Base-by-base conservation (phyloP, 2,113 vertebrate species). In the Thunnus maccoyii region DNA sequence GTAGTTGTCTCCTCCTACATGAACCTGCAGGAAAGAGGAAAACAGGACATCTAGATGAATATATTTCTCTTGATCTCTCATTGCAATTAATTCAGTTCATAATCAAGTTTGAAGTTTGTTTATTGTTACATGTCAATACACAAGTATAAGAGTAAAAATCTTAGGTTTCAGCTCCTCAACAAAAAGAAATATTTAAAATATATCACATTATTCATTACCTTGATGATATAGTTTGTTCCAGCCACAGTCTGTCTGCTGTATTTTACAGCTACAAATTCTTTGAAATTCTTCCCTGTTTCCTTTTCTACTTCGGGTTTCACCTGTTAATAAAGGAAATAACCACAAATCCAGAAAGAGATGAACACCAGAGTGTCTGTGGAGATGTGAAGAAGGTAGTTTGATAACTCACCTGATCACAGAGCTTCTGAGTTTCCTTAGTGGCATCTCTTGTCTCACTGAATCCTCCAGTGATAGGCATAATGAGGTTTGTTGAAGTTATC, bases 371-470 rank as follows among this genome's bases (percentile, higher is more conserved):
- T 50, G 4, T 5, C 36, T 0, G 3, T 51, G 5, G 41, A 36
- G 16, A 27, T 30, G 27, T 30, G 27, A 69, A 18, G 1, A 46
- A 52, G 17, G 3, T 16, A 54, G 47, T 46, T 3, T 55, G 4
- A 55, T 30, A 48, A 25, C 67, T 72, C 60, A 79, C 76, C 58
- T 57, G 3, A 72, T 65, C 52, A 79, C 50, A 72, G 0, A 72
- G 22, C 5, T 4, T n/a, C 77, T 79, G 50, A 64, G 3, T 54
- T 0, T 50, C 12, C 25, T 41, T 2, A 6, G 2, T 15, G 5
- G 41, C 76, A 4, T 3, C 9, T 25, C 0, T 1, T 4, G 36
- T 12, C 2, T 47, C 10, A 25, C 2, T 0, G 4, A 5, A 36
- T 41, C 1, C 41, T 17, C 73, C 73, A 17, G 2, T 8, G 3